Conservation (phyloP, 1,140 invertebrate genomes). For the Lamellibrachia luymesi region DNA sequence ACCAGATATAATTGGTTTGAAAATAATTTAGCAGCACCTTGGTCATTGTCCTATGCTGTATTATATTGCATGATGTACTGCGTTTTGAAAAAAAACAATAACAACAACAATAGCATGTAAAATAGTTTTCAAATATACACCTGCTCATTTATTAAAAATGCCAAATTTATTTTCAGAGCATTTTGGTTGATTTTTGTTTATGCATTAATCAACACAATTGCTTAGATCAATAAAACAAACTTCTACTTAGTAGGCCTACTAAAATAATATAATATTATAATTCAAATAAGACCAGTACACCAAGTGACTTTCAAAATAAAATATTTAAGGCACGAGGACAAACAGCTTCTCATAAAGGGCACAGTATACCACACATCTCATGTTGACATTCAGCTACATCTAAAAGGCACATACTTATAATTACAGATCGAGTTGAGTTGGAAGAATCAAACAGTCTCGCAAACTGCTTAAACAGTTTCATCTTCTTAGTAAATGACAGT, state of each 20-base stretch:
- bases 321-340: background rate
- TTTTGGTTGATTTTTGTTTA: background rate
- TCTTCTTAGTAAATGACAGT: background rate
- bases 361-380: background rate
- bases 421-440: background rate
- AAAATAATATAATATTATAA: background rate
- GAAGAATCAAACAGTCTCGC: background rate
- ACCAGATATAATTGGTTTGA: too few species aligned
- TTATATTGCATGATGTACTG: background rate
- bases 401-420: background rate
- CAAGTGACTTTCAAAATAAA: background rate
- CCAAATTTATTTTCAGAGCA: background rate
- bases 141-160: background rate
- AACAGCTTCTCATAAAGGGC: background rate
- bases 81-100: background rate
- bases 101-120: background rate
- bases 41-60: background rate
- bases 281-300: background rate
- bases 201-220: background rate
- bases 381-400: background rate
- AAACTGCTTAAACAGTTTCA: background rate
- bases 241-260: background rate
- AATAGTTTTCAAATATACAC: background rate
- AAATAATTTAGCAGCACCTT: background rate
- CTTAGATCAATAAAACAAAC: background rate